phyloP scores from a whole-genome alignment of 2,888 invertebrate genomes.

The Gastracanthus pulcherrimus region DNA sequence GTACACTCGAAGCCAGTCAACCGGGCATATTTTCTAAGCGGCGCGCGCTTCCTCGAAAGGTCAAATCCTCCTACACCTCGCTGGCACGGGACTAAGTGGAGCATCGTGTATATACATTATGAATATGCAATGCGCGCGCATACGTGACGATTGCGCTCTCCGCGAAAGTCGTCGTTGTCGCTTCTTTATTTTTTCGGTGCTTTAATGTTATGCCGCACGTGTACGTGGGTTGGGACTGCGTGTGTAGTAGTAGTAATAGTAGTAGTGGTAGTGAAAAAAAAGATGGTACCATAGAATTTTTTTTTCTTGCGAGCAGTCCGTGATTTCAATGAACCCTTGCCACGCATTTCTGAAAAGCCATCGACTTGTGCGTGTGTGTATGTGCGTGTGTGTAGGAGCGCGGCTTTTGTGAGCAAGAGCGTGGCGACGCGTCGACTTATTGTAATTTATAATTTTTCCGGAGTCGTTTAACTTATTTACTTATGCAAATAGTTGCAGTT shows the following conservation, averaged over 20 bases:
- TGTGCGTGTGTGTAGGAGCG: neutral
- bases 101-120: slow-evolving; percentile 63
- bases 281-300: slow-evolving; percentile 42
- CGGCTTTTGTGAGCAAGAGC: neutral
- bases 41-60: slow-evolving; percentile 60
- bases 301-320: too few relatives aligned
- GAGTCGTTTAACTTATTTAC: slow-evolving; percentile 48
- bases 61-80: slow-evolving; percentile 69
- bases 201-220: slow-evolving; percentile 35
- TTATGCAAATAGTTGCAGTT: slow-evolving; percentile 46
- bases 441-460: slow-evolving; percentile 56
- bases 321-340: slow-evolving; percentile 31
- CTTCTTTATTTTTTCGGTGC: neutral
- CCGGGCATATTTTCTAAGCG: slow-evolving; percentile 19
- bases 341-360: slow-evolving; percentile 45
- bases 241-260: too few relatives aligned
- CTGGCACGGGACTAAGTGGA: slow-evolving; percentile 61
- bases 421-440: slow-evolving; percentile 37
- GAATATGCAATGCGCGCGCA: slow-evolving; percentile 68
- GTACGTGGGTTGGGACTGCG: too few relatives aligned
- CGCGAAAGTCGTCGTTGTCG: slow-evolving; percentile 42
- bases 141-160: slow-evolving; percentile 62
- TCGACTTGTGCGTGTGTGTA: neutral
- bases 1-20: neutral
- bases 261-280: too few relatives aligned